Evolutionary conservation across 2,797 vertebrate genomes (phyloP).

Genomic region (Chloroceryle amazona): DNA sequence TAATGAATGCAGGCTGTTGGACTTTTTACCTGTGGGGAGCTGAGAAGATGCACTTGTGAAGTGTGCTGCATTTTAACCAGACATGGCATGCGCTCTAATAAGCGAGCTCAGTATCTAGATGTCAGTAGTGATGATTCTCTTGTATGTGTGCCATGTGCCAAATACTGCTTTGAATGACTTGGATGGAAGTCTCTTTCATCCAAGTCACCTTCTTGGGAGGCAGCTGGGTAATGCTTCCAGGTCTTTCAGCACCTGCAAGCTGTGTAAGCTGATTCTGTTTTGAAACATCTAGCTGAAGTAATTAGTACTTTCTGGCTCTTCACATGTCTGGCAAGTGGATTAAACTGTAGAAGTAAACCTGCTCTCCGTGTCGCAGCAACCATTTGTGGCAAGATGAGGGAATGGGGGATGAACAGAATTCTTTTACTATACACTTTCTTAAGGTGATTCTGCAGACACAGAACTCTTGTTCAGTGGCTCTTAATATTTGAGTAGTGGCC

Average conservation of each 20-base stretch:
- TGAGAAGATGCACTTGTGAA: not conserved
- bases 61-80: not conserved
- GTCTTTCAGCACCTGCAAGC: not conserved
- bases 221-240: not conserved
- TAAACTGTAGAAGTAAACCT: not conserved
- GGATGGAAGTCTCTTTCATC: not conserved
- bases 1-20: not conserved
- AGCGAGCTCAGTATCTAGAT: not conserved
- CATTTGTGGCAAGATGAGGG: not conserved
- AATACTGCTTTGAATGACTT: not conserved
- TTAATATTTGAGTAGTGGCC: not conserved
- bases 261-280: not conserved
- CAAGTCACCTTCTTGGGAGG: not conserved
- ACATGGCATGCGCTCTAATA: not conserved
- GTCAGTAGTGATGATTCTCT: not conserved
- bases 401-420: not conserved
- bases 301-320: not conserved
- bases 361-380: not conserved
- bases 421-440: accelerated
- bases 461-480: not conserved
- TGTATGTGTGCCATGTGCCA: not conserved
- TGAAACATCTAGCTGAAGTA: not conserved
- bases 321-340: not conserved
- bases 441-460: not conserved
- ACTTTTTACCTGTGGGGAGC: not conserved